A percentile compares a stretch with the other conserved stretches of the same genome.
Conservation (phyloP, 2,797 vertebrate genomes). For the Podarcis lilfordi region DNA sequence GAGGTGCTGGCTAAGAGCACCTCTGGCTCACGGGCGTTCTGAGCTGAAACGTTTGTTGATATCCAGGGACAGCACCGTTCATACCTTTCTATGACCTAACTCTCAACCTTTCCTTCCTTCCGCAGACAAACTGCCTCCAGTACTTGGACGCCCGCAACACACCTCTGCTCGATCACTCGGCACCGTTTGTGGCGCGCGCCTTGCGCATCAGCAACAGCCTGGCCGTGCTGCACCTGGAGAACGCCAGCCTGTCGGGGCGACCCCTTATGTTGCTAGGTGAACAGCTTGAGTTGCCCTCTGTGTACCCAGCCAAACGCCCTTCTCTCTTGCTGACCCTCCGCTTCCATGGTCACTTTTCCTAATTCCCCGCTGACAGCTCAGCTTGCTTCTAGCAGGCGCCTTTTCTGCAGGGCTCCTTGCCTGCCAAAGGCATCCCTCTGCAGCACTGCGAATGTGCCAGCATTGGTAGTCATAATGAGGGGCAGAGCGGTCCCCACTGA, state of each 20-base stretch:
- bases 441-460: neutral
- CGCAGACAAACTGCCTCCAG: conserved; percentile 92
- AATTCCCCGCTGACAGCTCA: too few relatives aligned
- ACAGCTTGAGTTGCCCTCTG: conserved; percentile 5
- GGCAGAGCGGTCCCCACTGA: neutral
- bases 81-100: neutral
- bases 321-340: rapidly evolving
- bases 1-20: neutral
- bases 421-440: neutral
- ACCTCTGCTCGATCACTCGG: conserved; percentile 90
- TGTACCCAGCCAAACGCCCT: too few relatives aligned
- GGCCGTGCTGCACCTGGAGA: conserved; percentile 89
- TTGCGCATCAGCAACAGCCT: conserved; percentile 94
- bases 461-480: neutral
- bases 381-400: neutral
- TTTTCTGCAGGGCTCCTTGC: neutral
- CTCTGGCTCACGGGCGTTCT: too few relatives aligned
- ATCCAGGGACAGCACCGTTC: neutral
- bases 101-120: too few relatives aligned
- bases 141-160: conserved; percentile 93
- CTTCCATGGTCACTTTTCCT: too few relatives aligned
- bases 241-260: conserved; percentile 86
- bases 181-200: conserved; percentile 93
- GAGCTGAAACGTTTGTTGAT: neutral
- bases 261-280: conserved; percentile 94